These are phyloP conservation scores for Sitophilus oryzae DNA, from an alignment of 1,140 invertebrate species.

Conservation along the genomic window DNA sequence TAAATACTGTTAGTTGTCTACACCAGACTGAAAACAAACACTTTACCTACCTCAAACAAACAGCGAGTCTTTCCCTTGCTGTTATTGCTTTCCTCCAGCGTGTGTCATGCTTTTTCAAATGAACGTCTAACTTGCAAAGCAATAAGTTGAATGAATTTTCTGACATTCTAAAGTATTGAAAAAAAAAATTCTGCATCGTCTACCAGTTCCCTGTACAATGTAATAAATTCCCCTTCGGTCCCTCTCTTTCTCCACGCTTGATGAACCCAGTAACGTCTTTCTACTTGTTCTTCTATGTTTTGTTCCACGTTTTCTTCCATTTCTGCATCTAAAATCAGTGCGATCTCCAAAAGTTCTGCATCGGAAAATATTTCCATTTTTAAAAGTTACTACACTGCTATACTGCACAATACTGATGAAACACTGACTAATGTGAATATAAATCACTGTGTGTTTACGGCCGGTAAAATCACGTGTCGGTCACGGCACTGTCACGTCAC, in stretches of 20 bases:
- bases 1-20: no score
- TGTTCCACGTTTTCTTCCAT: no score
- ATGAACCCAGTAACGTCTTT: constrained; percentile 4
- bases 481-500: no score
- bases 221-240: constrained; percentile 5
- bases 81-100: no score
- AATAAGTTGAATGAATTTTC: constrained; percentile 6
- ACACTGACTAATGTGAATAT: neutral
- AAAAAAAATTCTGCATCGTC: constrained; percentile 1
- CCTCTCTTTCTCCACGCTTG: constrained; percentile 5
- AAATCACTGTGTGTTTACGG: no score
- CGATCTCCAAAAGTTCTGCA: constrained; percentile 8
- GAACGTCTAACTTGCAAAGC: constrained; percentile 1
- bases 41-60: no score
- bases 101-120: constrained; percentile 1
- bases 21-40: no score
- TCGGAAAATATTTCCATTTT: constrained; percentile 10
- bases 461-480: no score
- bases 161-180: constrained; percentile 10
- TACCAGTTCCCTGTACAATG: constrained; percentile 5
- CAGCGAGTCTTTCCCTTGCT: no score
- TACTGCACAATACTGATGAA: constrained; percentile 1
- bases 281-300: constrained; percentile 4
- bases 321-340: constrained; percentile 2
- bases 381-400: no score